Evolutionary conservation across 1,140 invertebrate species (phyloP), one percentile per base, ranked within the genome.

Genomic region (Drosophila nigromelanica): DNA sequence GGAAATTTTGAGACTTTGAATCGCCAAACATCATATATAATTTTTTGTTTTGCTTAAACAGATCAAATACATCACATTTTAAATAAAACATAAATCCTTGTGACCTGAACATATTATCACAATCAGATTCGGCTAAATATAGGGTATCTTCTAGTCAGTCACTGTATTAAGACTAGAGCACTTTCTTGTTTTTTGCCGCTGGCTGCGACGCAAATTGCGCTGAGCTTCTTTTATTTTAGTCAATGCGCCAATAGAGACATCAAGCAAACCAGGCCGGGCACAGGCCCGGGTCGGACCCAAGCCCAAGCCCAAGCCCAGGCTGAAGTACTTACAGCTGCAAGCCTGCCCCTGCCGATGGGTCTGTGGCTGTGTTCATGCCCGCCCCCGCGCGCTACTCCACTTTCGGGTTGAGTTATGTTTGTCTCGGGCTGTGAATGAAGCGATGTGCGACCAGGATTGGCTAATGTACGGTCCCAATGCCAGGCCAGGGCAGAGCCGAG

Each of bases 391-490:
- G 35, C 14, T 18, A 10, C 30, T 52, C 33, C 54, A 50, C 43
- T 54, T 40, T 33, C 71, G 58, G 70, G 64, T 83, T 87, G 82
- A 86, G 71, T 87, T 87, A 87, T 87, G 82, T 76, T 54, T 76
- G 83, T 82, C 79, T 73, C 59, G 62, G 83, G 72, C 80, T 86
- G 82, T 86, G 82, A 86, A 86, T 86, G 81, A 86, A 86, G 81
- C 82, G 78, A 78, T 89, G 83, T 87, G 83, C 83, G 82, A 78
- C 66, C 82, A 82, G 82, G 82, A 89, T 87, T 87, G 82, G 82
- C 83, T 86, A 87, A 86, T 82, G 82, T 87, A 86, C 78, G 69
- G 71, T 47, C 43, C 45, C 64, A 43, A 18, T 37, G n/a, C 35
- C 35, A 43, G 37, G 35, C 35, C 39, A 33, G 14, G 1, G 18